Conservation (phyloP, 2,888 invertebrate genomes). For the Strigamia maritima region DNA sequence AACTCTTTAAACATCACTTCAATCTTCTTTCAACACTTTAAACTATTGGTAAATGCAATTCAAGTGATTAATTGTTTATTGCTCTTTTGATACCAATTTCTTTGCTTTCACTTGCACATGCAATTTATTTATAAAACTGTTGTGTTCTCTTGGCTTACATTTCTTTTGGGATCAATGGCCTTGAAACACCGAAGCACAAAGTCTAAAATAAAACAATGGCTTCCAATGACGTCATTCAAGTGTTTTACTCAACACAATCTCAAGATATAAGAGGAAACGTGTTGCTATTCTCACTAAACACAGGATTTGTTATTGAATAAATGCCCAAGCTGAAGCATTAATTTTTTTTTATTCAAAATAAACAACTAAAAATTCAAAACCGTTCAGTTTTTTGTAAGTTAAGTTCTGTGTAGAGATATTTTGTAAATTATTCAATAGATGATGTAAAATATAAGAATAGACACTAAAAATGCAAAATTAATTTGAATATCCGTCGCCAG, state of each 20-base stretch:
- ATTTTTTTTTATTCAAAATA: too few relatives aligned
- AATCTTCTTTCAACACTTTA: not conserved
- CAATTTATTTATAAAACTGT: not conserved
- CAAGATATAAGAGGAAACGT: not conserved
- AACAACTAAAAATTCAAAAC: too few relatives aligned
- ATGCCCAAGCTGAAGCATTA: too few relatives aligned
- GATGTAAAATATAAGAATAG: too few relatives aligned
- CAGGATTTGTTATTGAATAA: too few relatives aligned
- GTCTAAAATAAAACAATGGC: not conserved
- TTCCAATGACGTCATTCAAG: not conserved
- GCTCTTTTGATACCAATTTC: not conserved
- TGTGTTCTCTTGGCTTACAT: not conserved
- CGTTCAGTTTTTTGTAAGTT: too few relatives aligned
- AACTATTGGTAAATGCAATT: not conserved
- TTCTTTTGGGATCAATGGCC: not conserved
- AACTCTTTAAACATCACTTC: not conserved
- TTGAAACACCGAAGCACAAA: not conserved
- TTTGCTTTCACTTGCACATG: not conserved
- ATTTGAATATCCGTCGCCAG: too few relatives aligned
- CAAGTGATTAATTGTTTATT: not conserved
- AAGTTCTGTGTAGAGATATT: too few relatives aligned
- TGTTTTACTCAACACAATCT: not conserved
- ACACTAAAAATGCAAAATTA: too few relatives aligned
- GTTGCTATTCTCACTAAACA: not conserved
- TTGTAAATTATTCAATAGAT: too few relatives aligned